These are phyloP conservation scores for Orchestes rusci DNA, from an alignment of 2,888 invertebrate genomes.

Conservation along the genomic window DNA sequence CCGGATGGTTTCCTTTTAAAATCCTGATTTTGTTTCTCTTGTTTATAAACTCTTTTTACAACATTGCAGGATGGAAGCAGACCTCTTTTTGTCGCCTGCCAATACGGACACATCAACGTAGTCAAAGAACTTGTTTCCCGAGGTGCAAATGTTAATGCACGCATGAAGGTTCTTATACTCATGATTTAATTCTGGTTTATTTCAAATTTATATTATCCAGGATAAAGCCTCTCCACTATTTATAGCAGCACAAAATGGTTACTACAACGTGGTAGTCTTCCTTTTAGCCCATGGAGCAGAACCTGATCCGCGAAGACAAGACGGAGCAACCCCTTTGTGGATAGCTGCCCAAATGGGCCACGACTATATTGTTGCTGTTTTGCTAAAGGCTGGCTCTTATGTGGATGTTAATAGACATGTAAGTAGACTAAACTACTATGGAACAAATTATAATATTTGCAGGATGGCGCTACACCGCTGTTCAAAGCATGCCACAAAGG, in stretches of 20 bases:
- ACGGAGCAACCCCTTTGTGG: conserved; percentile 87
- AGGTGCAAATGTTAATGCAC: conserved; percentile 73
- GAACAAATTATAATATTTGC: conserved; percentile 32
- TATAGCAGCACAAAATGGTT: conserved; percentile 91
- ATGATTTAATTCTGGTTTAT: conserved; percentile 1
- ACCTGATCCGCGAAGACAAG: conserved; percentile 67
- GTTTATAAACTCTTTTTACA: no score
- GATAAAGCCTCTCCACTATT: conserved; percentile 88
- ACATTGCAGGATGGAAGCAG: conserved; percentile 90
- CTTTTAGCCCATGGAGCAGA: conserved; percentile 67
- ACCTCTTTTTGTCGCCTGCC: conserved; percentile 85
- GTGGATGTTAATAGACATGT: conserved; percentile 78
- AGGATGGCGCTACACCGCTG: conserved; percentile 91
- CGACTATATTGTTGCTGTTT: conserved; percentile 66
- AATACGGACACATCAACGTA: conserved; percentile 84
- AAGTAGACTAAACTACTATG: conserved; percentile 26
- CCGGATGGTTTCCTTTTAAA: no score
- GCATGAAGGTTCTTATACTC: conserved; percentile 63
- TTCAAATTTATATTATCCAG: conserved; percentile 46
- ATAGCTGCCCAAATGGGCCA: conserved; percentile 95
- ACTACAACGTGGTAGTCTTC: conserved; percentile 68
- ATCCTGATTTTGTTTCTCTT: no score
- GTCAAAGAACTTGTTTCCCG: conserved; percentile 75
- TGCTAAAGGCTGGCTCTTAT: conserved; percentile 70
- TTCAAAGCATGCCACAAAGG: conserved; percentile 96